Percentiles rank a stretch among this genome's conserved stretches.
Evolutionary conservation across 2,113 vertebrate species (phyloP).

Genomic region (Glareola pratincola): DNA sequence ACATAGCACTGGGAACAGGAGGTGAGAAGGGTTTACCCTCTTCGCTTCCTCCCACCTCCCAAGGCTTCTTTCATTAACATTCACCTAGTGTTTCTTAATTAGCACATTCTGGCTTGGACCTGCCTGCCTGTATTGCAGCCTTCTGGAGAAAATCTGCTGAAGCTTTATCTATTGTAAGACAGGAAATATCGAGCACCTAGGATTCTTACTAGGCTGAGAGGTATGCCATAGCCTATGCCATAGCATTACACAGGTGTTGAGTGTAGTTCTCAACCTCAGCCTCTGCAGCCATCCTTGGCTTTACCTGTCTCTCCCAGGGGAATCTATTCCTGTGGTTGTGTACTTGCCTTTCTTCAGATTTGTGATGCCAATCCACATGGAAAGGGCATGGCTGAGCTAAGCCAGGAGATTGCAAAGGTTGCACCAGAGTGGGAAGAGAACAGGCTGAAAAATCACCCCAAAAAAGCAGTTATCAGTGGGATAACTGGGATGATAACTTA

Average conservation of each 20-base stretch:
- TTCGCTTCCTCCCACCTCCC: not conserved
- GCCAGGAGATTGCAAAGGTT: not conserved
- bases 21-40: not conserved
- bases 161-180: not conserved
- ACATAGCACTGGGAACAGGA: not conserved
- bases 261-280: not conserved
- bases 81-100: conserved; percentile 16
- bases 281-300: not conserved
- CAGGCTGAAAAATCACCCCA: not conserved
- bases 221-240: not conserved
- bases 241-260: not conserved
- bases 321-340: not conserved
- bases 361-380: not conserved
- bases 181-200: not conserved
- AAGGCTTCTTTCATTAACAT: not conserved
- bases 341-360: not conserved
- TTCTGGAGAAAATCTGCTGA: not conserved
- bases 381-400: not conserved
- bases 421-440: not conserved
- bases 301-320: not conserved
- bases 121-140: not conserved
- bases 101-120: not conserved
- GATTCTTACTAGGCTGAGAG: not conserved
- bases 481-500: not conserved
- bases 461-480: not conserved